These are phyloP conservation scores for Chaetorhynchus papuensis DNA, from an alignment of 2,113 vertebrate genomes.

Conservation along the genomic window DNA sequence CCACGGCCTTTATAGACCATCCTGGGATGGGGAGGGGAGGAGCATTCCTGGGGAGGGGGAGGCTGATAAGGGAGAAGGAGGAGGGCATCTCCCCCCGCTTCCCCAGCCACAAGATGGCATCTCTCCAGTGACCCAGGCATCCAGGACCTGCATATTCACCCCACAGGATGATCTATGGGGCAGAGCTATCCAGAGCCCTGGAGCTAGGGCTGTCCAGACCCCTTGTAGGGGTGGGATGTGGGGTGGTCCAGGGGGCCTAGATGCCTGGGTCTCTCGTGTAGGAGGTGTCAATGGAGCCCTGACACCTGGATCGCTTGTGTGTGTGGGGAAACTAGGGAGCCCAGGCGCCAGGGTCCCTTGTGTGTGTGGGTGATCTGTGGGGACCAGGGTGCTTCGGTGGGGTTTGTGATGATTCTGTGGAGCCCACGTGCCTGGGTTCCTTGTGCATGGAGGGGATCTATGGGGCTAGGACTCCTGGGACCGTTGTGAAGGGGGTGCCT, in stretches of 20 bases:
- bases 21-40: not conserved
- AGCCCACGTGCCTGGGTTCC: not conserved
- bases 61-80: not conserved
- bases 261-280: not conserved
- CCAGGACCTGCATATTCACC: not conserved
- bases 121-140: not conserved
- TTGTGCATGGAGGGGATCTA: not conserved
- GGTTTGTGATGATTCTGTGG: not conserved
- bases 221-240: not conserved
- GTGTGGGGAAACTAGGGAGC: not conserved
- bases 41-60: constrained; percentile 10
- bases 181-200: not conserved
- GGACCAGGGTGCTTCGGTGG: not conserved
- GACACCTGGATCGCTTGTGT: not conserved
- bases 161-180: not conserved
- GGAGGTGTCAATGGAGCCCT: not conserved
- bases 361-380: not conserved
- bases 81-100: not conserved
- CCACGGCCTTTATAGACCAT: not conserved
- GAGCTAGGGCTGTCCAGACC: not conserved
- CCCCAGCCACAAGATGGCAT: not conserved
- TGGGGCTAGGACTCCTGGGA: not conserved
- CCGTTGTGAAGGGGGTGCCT: not conserved
- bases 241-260: not conserved
- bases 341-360: not conserved